Evolutionary conservation across 2,888 invertebrate species (phyloP).

Genomic region (Campoplex nolae): DNA sequence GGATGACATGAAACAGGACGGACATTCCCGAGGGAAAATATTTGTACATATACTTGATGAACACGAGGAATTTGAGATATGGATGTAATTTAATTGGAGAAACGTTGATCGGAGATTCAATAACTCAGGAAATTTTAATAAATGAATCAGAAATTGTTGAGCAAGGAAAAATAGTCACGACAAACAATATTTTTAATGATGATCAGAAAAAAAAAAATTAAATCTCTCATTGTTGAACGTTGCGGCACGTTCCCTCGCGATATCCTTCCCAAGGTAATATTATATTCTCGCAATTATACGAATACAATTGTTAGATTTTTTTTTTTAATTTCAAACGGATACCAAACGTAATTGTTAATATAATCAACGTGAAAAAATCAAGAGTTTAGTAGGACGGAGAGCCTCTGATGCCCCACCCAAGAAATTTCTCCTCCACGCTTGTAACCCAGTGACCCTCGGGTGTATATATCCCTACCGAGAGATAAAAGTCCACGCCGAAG

Average conservation of each 20-base stretch:
- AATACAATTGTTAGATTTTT: conserved; percentile 17
- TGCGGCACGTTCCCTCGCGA: not conserved
- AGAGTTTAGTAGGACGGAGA: conserved; percentile 51
- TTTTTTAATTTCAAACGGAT: not conserved
- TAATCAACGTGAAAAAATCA: conserved; percentile 46
- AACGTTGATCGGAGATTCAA: not conserved
- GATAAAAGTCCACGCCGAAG: conserved; percentile 54
- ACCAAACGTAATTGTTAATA: conserved; percentile 39
- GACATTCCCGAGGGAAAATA: conserved; percentile 13
- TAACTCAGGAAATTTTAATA: not conserved
- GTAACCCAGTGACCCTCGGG: conserved; percentile 69
- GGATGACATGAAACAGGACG: conserved; percentile 22
- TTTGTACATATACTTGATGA: conserved; percentile 6
- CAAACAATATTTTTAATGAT: not conserved
- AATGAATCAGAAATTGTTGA: not conserved
- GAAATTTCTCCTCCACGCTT: conserved; percentile 66
- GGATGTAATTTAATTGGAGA: conserved; percentile 24
- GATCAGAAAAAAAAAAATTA: not conserved
- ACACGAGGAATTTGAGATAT: conserved; percentile 21
- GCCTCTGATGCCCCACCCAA: conserved; percentile 64
- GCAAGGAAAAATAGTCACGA: not conserved
- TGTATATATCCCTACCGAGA: conserved; percentile 44
- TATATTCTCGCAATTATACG: conserved; percentile 8
- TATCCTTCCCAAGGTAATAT: not conserved
- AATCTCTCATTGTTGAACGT: conserved; percentile 1